phyloP scores from a whole-genome alignment of 2,797 vertebrate species.

The Hypotaenidia okinawae region DNA sequence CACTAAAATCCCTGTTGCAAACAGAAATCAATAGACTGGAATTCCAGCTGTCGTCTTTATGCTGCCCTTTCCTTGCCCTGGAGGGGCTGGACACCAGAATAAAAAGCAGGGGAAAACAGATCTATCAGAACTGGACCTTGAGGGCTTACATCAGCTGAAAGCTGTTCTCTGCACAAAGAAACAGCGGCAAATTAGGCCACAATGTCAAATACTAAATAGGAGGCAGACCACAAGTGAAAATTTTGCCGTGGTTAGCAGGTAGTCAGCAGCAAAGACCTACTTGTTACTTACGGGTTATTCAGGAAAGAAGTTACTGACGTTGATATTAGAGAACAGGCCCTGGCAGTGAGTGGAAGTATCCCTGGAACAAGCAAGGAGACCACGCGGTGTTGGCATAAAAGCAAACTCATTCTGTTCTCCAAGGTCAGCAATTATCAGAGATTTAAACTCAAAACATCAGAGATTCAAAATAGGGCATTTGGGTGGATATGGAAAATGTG shows the following conservation, averaged over 20 bases:
- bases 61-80: not conserved
- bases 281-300: not conserved
- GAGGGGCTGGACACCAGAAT: not conserved
- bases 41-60: not conserved
- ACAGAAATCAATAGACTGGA: not conserved
- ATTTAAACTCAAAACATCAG: not conserved
- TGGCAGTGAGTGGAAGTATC: not conserved
- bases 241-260: not conserved
- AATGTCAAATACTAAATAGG: not conserved
- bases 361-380: not conserved
- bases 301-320: not conserved
- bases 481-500: not conserved
- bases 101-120: not conserved
- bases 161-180: not conserved
- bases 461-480: not conserved
- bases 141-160: not conserved
- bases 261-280: not conserved
- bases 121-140: rapidly evolving
- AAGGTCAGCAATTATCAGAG: not conserved
- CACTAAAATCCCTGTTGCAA: not conserved
- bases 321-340: not conserved
- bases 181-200: not conserved
- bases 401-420: not conserved
- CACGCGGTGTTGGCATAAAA: not conserved
- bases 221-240: not conserved